A percentile compares a stretch with the other conserved stretches of the same genome.
These are phyloP conservation scores for Sebastes kiyomatsui DNA, from an alignment of 2,797 vertebrate genomes.

Conservation along the genomic window DNA sequence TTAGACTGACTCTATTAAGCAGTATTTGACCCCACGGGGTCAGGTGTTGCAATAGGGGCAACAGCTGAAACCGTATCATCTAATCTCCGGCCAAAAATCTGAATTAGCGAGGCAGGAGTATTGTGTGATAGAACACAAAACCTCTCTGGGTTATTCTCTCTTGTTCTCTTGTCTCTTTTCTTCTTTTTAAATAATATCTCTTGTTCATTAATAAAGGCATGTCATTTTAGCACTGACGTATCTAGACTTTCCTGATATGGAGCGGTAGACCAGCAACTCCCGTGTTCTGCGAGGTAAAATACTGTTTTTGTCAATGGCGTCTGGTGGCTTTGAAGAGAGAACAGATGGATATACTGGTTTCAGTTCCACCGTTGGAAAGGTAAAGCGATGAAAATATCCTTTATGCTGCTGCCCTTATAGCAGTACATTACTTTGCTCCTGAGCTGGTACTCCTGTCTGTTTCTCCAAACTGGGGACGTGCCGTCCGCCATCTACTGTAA, in stretches of 20 bases:
- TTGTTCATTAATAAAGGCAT: neutral
- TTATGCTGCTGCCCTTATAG: neutral
- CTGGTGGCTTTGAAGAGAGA: no score
- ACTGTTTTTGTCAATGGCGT: no score
- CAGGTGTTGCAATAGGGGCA: neutral
- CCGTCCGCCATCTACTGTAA: neutral
- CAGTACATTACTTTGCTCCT: neutral
- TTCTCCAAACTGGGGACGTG: neutral
- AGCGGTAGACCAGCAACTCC: no score
- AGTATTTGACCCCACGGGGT: constrained; percentile 25
- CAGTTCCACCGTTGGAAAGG: neutral
- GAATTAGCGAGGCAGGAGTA: neutral
- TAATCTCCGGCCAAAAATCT: constrained; percentile 12
- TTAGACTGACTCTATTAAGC: constrained; percentile 41
- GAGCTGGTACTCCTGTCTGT: neutral
- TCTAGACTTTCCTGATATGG: neutral
- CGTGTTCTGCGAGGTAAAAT: no score
- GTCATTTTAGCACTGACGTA: neutral
- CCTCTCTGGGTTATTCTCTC: neutral
- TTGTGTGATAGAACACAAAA: neutral
- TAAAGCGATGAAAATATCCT: neutral
- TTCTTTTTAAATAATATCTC: neutral
- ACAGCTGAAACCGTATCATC: constrained; percentile 22
- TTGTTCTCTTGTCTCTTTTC: neutral
- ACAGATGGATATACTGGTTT: neutral